Evolutionary conservation across 2,888 invertebrate genomes (phyloP), one percentile per base, ranked within the genome.

Genomic region (Melinaea menophilus): DNA sequence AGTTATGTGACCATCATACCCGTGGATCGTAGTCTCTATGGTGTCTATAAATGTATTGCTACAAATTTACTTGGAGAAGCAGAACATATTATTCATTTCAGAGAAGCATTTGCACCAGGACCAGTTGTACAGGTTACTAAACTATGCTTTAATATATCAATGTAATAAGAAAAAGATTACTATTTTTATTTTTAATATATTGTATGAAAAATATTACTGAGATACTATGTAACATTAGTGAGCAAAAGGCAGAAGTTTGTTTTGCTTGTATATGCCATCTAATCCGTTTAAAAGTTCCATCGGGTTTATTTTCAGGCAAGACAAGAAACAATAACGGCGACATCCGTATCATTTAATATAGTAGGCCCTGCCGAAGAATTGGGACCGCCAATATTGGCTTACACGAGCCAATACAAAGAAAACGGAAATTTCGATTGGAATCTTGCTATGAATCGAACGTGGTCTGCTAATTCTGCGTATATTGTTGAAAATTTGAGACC

Each of bases 381-480:
- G 63, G 97, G 96, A 11, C 90, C 97, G 61, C 96, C 96, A 2
- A 92, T 96, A 54, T 90, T 93, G 63, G 93, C 95, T 0, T 95
- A 94, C 76, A 93, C 93, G 12, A 95, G 94, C 0, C 95, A 96
- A 79, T 97, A 95, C 81, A 95, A 94, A 77, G 93, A 94, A 69
- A 93, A 93, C 59, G 85, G 89, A 60, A 92, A 93, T 72, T 91
- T 92, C 55, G 92, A 92, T 66, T 96, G 96, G 96, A 92, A 93
- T 61, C 86, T 91, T 11, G 93, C 95, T 0, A 86, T 85, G 72
- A 94, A 95, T 75, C 93, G 94, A 73, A 95, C 94, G 45, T 97
- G 97, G 97, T 94, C 95, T 65, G 92, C 93, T 57, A 96, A 94
- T 74, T 94, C 95, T 2, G 93, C 95, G 0, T 97, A 97, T 81